phyloP scores from a whole-genome alignment of 2,797 vertebrate genomes.

The Gila robusta region DNA sequence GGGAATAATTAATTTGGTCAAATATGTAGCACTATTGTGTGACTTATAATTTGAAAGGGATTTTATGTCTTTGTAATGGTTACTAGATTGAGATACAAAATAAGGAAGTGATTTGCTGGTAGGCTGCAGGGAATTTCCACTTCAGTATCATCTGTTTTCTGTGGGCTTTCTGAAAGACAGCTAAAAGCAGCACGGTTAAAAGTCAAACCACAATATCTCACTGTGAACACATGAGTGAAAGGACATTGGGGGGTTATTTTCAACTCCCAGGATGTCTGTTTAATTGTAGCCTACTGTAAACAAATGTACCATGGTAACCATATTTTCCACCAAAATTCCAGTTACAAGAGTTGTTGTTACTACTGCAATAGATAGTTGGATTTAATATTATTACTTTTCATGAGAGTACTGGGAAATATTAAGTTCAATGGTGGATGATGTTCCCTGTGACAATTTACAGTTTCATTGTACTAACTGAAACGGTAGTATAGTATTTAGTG shows the following conservation, averaged over 20 bases:
- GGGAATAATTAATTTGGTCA: background rate
- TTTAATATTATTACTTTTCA: background rate
- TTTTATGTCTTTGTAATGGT: constrained; percentile 30
- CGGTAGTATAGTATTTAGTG: background rate
- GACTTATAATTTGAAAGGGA: background rate
- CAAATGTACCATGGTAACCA: background rate
- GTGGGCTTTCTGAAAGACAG: constrained; percentile 47
- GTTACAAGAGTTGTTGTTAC: background rate
- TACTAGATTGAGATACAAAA: constrained; percentile 44
- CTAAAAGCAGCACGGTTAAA: constrained; percentile 9
- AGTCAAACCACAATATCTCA: constrained; percentile 47
- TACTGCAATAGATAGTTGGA: background rate
- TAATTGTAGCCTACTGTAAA: background rate
- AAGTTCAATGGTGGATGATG: background rate
- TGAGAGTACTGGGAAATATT: background rate
- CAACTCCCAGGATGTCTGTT: background rate
- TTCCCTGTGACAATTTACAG: background rate
- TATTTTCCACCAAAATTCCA: background rate
- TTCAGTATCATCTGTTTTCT: constrained; percentile 45
- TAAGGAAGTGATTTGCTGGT: constrained; percentile 54
- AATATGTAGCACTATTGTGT: background rate
- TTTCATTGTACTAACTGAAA: background rate
- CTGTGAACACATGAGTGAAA: background rate
- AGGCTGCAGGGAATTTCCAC: constrained; percentile 50
- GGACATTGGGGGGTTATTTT: background rate